Evolutionary conservation across 2,113 vertebrate genomes (phyloP).

Genomic region (Aphelocoma coerulescens): DNA sequence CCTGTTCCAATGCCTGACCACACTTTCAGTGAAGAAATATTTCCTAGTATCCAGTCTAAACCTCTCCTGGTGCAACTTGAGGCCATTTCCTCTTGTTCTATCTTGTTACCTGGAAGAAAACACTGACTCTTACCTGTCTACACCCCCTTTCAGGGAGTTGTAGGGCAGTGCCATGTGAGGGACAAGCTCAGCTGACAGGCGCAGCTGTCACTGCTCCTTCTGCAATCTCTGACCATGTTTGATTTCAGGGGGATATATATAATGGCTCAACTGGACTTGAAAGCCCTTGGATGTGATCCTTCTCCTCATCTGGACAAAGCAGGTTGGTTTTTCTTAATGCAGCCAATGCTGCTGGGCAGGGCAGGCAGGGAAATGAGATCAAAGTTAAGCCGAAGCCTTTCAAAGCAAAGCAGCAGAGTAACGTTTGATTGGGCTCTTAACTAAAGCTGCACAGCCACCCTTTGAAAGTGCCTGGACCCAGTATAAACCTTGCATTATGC

Average conservation of each 20-base stretch:
- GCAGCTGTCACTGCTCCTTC: rapidly evolving
- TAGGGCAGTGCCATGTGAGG: neutral
- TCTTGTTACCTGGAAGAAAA: neutral
- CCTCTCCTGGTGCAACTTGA: neutral
- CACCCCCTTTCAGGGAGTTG: neutral
- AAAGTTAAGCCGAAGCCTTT: constrained; percentile 11
- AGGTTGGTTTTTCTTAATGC: neutral
- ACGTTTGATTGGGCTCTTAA: constrained; percentile 36
- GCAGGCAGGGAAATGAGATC: neutral
- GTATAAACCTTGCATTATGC: neutral
- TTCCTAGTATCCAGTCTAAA: neutral
- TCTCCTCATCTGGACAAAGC: neutral
- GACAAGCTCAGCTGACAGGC: neutral
- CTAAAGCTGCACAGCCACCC: neutral
- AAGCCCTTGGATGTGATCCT: neutral
- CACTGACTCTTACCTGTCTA: neutral
- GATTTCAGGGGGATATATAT: neutral
- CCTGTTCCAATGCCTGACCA: neutral
- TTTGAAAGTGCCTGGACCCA: neutral
- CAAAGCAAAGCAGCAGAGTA: neutral
- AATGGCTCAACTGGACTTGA: neutral
- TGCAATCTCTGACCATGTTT: neutral
- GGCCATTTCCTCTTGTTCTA: neutral
- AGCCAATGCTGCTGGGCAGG: neutral
- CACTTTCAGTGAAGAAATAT: neutral